Conservation (phyloP, 2,888 invertebrate genomes). For the Plagiodera versicolora region DNA sequence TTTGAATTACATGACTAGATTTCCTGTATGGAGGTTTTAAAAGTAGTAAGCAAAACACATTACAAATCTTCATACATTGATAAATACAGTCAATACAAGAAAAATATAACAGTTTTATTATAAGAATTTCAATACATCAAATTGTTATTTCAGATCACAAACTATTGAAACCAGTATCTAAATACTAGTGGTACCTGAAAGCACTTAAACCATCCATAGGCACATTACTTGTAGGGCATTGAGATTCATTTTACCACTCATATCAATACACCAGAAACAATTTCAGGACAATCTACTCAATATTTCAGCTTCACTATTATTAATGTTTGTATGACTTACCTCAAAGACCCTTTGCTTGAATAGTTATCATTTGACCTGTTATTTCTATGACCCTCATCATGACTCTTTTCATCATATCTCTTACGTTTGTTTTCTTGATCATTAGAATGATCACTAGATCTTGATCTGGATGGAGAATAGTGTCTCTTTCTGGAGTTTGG, state of each 20-base stretch:
- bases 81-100: too few relatives aligned
- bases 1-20: too few relatives aligned
- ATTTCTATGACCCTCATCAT: constrained; percentile 73
- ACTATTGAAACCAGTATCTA: too few relatives aligned
- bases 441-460: constrained; percentile 60
- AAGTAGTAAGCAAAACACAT: too few relatives aligned
- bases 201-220: constrained; percentile 5
- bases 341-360: constrained; percentile 61
- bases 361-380: constrained; percentile 66
- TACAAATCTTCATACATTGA: too few relatives aligned
- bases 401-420: constrained; percentile 56
- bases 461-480: constrained; percentile 67
- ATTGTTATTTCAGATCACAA: too few relatives aligned
- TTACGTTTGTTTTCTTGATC: constrained; percentile 69
- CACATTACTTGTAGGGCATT: not conserved
- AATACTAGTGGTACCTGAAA: too few relatives aligned
- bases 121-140: too few relatives aligned
- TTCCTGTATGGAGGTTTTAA: too few relatives aligned
- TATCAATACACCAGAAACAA: not conserved
- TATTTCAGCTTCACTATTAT: constrained; percentile 5
- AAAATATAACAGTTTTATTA: too few relatives aligned
- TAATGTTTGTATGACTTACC: constrained; percentile 56
- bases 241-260: not conserved
- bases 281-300: not conserved
- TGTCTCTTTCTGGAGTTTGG: constrained; percentile 71